A percentile compares a stretch with the other conserved stretches of the same genome.
phyloP scores from a whole-genome alignment of 2,113 vertebrate genomes.

The Gorsachius goisagi region DNA sequence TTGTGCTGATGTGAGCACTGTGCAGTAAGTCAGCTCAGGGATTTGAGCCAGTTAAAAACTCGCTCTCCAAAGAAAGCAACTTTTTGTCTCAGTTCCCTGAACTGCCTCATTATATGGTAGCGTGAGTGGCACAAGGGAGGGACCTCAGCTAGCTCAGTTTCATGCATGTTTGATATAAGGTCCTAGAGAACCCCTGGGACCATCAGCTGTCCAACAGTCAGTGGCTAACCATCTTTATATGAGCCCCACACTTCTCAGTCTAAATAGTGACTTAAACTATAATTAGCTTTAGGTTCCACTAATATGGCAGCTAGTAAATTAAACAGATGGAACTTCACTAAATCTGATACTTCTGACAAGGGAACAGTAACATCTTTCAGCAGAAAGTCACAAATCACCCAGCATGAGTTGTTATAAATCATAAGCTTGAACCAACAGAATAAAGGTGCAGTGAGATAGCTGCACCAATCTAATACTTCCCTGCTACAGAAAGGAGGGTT shows the following conservation, averaged over 20 bases:
- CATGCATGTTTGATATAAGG: background rate
- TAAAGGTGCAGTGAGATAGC: background rate
- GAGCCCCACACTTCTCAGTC: background rate
- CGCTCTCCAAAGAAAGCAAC: conserved; percentile 44
- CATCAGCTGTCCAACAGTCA: background rate
- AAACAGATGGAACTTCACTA: background rate
- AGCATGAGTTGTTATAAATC: background rate
- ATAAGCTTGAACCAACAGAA: background rate
- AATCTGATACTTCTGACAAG: background rate
- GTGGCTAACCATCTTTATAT: background rate
- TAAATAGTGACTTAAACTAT: background rate
- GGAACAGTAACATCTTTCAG: conserved; percentile 7
- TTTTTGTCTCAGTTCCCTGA: conserved; percentile 8
- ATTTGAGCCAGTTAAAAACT: background rate
- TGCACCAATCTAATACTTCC: background rate
- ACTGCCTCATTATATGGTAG: background rate
- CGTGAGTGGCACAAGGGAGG: background rate
- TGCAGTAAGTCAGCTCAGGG: background rate
- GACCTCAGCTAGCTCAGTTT: background rate
- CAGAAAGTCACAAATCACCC: background rate
- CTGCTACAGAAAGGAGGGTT: background rate
- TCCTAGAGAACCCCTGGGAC: background rate
- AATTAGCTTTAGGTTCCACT: background rate
- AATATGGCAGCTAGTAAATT: background rate
- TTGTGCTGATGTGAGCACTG: conserved; percentile 1